Base-by-base conservation (phyloP, 2,113 vertebrate species). In the Erinaceus europaeus region DNA sequence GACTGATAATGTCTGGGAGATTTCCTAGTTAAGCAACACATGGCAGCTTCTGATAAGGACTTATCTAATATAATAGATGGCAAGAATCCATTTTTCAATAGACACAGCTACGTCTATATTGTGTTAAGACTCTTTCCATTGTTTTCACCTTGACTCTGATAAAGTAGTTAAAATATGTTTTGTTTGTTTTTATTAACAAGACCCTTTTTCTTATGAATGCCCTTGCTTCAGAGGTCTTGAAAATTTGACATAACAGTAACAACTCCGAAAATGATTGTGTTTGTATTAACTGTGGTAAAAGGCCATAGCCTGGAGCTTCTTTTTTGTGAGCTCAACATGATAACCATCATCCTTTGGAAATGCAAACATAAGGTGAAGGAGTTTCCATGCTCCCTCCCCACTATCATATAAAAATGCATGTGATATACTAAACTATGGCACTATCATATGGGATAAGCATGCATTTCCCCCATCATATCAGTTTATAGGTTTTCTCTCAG, bases 1-100 rank as follows among this genome's bases (percentile, higher is more conserved):
- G 93, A 53, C 57, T 75, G 62, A 91, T 82, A 84, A 8, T 29
- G 40, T 93, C 91, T 50, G 38, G 14, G 62, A 64, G 52, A 40
- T 93, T 71, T 91, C 76, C 29, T 91, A 89, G 82, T 59, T 78
- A 89, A 77, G 34, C 53, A 90, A 82, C 77, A 89, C 67, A 78
- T 89, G 90, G 77, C 29, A 21, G 75, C 59, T 90, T 89, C 59
- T 87, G 87, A 92, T 94, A 90, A 94, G 50, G 59, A 32, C 15
- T 94, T 87, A 91, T 85, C 57, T 50, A 74, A 78, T 17, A 15
- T 29, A 68, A 55, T 88, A 42, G 36, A 75, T 77, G 20, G 6
- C 0, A 0, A 13, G 62, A 78, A 80, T 78, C 48, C 9, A 87
- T 79, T 92, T 91, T 89, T 77, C 59, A 75, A 17, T 64, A 44